Evolutionary conservation across 2,113 vertebrate genomes (phyloP).

Genomic region (Gorsachius goisagi): DNA sequence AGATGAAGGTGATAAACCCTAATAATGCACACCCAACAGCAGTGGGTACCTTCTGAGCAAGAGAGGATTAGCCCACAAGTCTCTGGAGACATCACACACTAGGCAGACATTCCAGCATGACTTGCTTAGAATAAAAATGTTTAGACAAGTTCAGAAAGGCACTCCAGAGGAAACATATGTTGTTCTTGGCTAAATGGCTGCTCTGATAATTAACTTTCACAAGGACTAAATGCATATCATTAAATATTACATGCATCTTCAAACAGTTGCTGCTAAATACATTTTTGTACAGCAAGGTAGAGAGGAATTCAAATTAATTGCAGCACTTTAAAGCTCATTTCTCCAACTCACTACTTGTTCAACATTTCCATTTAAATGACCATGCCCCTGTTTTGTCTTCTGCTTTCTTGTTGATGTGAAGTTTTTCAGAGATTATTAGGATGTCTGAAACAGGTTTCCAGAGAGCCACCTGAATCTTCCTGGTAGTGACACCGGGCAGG

Average conservation of each 20-base stretch:
- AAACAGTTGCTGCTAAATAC: background rate
- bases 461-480: background rate
- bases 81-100: background rate
- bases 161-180: constrained; percentile 31
- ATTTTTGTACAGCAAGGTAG: background rate
- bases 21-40: background rate
- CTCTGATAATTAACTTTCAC: constrained; percentile 39
- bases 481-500: background rate
- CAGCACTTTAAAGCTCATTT: background rate
- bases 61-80: background rate
- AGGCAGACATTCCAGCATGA: background rate
- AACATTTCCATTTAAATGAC: background rate
- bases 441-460: background rate
- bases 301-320: background rate
- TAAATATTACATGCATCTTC: background rate
- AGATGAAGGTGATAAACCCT: background rate
- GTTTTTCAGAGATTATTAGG: background rate
- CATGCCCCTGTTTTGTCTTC: background rate
- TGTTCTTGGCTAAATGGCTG: background rate
- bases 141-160: constrained; percentile 11
- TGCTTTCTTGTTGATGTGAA: background rate
- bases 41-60: background rate
- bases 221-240: background rate
- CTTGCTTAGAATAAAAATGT: background rate
- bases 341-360: background rate